Evolutionary conservation across 2,113 vertebrate species (phyloP).

Genomic region (Nothocercus julius): DNA sequence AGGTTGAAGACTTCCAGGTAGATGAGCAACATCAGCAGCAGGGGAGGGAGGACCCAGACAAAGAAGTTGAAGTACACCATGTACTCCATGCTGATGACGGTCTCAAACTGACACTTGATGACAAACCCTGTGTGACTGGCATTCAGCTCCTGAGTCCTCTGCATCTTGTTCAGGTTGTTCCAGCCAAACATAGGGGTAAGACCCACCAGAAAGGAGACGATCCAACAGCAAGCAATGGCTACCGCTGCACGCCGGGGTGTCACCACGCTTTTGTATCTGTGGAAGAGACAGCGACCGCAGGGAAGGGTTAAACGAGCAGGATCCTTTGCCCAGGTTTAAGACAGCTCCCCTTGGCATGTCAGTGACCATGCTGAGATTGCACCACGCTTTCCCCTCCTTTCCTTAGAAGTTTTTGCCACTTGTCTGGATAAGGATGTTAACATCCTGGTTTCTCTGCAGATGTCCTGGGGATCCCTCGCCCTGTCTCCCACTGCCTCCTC

Average conservation of each 20-base stretch:
- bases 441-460: neutral
- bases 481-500: neutral
- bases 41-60: slow-evolving; percentile 91
- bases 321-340: neutral
- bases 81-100: slow-evolving; percentile 96
- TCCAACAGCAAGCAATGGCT: slow-evolving; percentile 91
- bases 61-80: slow-evolving; percentile 99
- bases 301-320: neutral
- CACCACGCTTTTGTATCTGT: slow-evolving; percentile 91
- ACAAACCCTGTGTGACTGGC: slow-evolving; percentile 59
- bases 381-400: neutral
- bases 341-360: neutral
- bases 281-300: neutral
- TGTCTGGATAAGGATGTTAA: neutral
- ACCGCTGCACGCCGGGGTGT: slow-evolving; percentile 84
- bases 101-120: slow-evolving; percentile 90
- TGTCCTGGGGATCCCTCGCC: neutral
- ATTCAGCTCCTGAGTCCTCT: slow-evolving; percentile 68
- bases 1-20: slow-evolving; percentile 96
- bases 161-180: slow-evolving; percentile 85
- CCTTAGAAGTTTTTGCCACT: neutral
- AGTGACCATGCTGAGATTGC: rapidly evolving
- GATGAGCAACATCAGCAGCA: slow-evolving; percentile 92
- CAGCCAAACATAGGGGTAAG: slow-evolving; percentile 93
- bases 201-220: slow-evolving; percentile 89